Percentiles rank a stretch among this genome's conserved stretches.
Conservation (phyloP, 1,140 invertebrate genomes). For the Latrodectus geometricus region DNA sequence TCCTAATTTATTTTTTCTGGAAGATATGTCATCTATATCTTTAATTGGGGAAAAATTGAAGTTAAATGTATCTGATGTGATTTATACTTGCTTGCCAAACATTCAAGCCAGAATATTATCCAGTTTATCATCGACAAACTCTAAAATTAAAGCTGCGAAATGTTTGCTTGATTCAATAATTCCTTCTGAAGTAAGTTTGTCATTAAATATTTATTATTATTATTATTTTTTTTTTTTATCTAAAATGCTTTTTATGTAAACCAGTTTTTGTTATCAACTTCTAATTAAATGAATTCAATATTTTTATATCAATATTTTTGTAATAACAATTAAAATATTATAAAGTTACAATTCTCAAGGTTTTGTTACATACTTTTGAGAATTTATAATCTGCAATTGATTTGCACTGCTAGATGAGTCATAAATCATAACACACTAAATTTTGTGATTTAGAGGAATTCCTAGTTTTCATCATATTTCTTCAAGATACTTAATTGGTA, state of each 20-base stretch:
- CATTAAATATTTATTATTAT: neutral
- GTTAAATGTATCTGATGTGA: neutral
- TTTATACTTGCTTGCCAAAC: slow-evolving; percentile 21
- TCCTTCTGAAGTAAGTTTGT: slow-evolving; percentile 29
- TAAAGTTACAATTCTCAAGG: neutral
- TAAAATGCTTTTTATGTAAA: neutral
- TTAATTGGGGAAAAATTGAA: neutral
- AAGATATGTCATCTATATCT: slow-evolving; percentile 27
- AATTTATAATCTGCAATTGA: too few species aligned
- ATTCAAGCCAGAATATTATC: slow-evolving; percentile 44
- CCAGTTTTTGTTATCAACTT: neutral
- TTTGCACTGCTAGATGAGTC: too few species aligned
- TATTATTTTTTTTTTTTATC: neutral
- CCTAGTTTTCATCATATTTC: too few species aligned
- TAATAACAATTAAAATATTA: neutral
- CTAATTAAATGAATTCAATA: neutral
- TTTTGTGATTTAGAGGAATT: too few species aligned
- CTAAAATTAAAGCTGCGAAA: neutral
- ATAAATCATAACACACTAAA: too few species aligned
- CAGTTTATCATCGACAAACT: neutral
- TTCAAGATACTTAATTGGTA: too few species aligned
- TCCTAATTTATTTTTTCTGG: slow-evolving; percentile 30
- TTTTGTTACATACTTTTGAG: too few species aligned
- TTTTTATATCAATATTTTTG: neutral
- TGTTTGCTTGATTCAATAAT: neutral